Percentiles rank a stretch among this genome's conserved stretches.
Evolutionary conservation across 1,140 invertebrate species (phyloP).

Genomic region (Aphis craccivora): DNA sequence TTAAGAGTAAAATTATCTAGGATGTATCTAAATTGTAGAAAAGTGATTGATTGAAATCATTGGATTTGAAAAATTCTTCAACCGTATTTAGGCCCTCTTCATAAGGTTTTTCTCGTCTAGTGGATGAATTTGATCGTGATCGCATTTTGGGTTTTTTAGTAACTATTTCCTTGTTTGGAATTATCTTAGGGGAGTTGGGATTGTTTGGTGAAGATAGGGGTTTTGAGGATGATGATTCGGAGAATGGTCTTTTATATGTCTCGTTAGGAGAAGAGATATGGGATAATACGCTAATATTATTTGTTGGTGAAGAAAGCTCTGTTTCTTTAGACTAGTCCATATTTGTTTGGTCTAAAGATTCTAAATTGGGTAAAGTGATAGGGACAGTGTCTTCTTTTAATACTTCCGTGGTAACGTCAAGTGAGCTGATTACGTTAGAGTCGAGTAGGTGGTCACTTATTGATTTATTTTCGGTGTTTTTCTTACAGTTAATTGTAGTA

Average conservation of each 20-base stretch:
- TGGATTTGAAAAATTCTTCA: background rate
- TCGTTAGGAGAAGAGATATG: background rate
- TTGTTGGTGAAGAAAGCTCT: too few relatives aligned
- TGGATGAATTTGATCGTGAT: background rate
- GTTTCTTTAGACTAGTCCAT: too few relatives aligned
- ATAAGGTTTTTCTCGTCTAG: background rate
- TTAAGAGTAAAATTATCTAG: background rate
- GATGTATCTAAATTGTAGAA: background rate
- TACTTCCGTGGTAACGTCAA: too few relatives aligned
- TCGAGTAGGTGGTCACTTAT: too few relatives aligned
- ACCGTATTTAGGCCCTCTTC: background rate
- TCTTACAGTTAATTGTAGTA: background rate
- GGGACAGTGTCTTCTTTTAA: too few relatives aligned
- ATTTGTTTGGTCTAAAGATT: too few relatives aligned
- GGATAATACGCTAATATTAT: too few relatives aligned
- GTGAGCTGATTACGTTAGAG: too few relatives aligned
- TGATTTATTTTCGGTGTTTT: too few relatives aligned
- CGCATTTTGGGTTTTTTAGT: background rate
- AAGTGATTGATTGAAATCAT: background rate
- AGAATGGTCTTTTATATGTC: background rate
- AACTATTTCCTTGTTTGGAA: background rate
- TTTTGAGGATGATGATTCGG: background rate
- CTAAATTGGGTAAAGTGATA: too few relatives aligned
- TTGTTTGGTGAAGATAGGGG: background rate
- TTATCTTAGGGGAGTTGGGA: background rate